phyloP scores from a whole-genome alignment of 1,140 invertebrate species.

The Drosophila serrata region DNA sequence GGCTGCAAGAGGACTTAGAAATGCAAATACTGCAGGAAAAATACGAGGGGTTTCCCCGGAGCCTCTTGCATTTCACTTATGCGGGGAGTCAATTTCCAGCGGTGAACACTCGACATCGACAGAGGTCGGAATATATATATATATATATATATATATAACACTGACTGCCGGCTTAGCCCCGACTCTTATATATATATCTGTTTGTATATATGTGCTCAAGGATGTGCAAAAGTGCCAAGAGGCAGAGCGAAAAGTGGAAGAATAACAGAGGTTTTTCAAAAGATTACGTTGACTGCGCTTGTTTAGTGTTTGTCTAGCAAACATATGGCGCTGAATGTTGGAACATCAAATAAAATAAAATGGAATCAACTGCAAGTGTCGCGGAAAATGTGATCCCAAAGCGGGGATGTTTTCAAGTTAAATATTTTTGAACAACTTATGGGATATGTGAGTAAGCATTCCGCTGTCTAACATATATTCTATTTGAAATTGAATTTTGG shows the following conservation, averaged over 20 bases:
- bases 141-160: slow-evolving; percentile 31
- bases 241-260: slow-evolving; percentile 7
- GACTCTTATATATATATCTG: not conserved
- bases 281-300: slow-evolving; percentile 32
- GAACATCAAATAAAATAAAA: slow-evolving; percentile 16
- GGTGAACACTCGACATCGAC: slow-evolving; percentile 27
- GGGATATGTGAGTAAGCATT: not conserved
- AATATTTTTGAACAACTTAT: slow-evolving; percentile 4
- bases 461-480: not conserved
- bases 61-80: slow-evolving; percentile 28
- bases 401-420: slow-evolving; percentile 7
- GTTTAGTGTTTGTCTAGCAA: slow-evolving; percentile 34
- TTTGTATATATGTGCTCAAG: not conserved
- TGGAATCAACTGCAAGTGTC: slow-evolving; percentile 12
- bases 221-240: slow-evolving; percentile 6
- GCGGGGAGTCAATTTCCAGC: slow-evolving; percentile 39
- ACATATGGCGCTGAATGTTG: slow-evolving; percentile 20
- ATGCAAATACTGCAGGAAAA: slow-evolving; percentile 34
- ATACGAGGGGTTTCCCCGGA: not conserved
- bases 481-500: not conserved
- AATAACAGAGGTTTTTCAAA: slow-evolving; percentile 42
- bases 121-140: slow-evolving; percentile 16
- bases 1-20: slow-evolving; percentile 38
- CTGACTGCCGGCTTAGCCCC: slow-evolving; percentile 27
- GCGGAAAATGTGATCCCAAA: slow-evolving; percentile 9